Evolutionary conservation across 2,888 invertebrate genomes (phyloP).

Genomic region (Keiferia lycopersicella): DNA sequence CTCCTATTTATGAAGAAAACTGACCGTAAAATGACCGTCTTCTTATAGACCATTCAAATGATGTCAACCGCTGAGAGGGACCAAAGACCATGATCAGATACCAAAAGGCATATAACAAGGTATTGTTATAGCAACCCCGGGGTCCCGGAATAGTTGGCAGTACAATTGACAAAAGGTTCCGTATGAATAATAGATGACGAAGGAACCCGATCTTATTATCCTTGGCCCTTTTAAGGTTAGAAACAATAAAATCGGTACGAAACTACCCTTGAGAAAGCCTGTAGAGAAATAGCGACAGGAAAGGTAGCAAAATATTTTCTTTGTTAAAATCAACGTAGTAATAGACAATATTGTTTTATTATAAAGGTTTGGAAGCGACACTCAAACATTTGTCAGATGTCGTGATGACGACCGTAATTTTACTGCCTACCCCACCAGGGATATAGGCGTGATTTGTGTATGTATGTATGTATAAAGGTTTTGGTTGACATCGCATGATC

Average conservation of each 20-base stretch:
- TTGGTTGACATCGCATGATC: too few species aligned
- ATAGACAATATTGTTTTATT: not conserved
- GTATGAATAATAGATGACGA: conserved; percentile 23
- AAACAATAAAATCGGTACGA: conserved; percentile 17
- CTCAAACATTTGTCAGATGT: too few species aligned
- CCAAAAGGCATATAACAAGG: not conserved
- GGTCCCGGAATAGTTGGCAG: not conserved
- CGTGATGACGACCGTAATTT: too few species aligned
- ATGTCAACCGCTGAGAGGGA: not conserved
- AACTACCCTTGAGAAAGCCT: not conserved
- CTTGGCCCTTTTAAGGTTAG: conserved; percentile 10
- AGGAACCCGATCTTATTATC: conserved; percentile 17
- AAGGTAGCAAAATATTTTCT: not conserved
- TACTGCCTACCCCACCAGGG: too few species aligned
- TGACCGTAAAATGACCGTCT: not conserved
- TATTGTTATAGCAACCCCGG: not conserved
- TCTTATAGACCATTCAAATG: not conserved
- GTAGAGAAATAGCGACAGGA: not conserved
- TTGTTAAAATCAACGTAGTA: not conserved
- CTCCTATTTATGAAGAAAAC: too few species aligned
- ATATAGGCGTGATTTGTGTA: too few species aligned
- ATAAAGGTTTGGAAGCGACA: too few species aligned
- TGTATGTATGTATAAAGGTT: too few species aligned
- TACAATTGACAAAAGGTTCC: conserved; percentile 20
- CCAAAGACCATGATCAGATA: conserved; percentile 4